Evolutionary conservation across 1,140 invertebrate species (phyloP), one percentile per base, ranked within the genome.

Genomic region (Dinoponera quadriceps): DNA sequence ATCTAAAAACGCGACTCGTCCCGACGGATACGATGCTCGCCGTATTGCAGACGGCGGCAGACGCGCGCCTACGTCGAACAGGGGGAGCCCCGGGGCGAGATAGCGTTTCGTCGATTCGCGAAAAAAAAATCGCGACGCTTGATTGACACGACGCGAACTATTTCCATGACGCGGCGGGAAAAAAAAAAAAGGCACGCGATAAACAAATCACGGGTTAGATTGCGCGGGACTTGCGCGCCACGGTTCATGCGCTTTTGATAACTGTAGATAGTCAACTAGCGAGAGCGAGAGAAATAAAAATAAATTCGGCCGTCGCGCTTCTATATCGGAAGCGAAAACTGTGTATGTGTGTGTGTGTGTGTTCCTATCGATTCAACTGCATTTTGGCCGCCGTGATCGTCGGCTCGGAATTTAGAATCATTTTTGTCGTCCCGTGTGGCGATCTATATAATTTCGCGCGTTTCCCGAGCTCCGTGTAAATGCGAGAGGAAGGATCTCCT

Each of bases 111-210:
- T 62, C 25, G 22, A 71, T 62, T 49, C 55, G 16, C 3, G 25
- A 11, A 7, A 9, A 60, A 74, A 74, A 51, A 29, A 9, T 57
- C 22, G 51, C 22, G 18, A 27, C 49, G 16, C 62, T 80, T 65
- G 69, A 87, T 87, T 86, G 74, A 87, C 63, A 74, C 54, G 74
- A 65, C 55, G 16, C 7, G 66, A 83, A 74, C 74, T 54, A 72
- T 80, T 85, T 60, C 74, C 73, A 71, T 55, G 72, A 80, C 57
- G 25, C 20, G 49, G 62, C 63, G 62, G 44, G 57, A 71, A 80
- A 48, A 22, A 29, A 51, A 18, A 78, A 27, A 27, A 51, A 22
- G 14, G 44, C 14, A 18, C 22, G 9, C 22, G 33, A 71, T n/a
- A 80, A 66, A 77, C 62, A 77, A 77, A 77, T 77, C 20, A 59